phyloP scores from a whole-genome alignment of 2,888 invertebrate species.

The Nebria brevicollis region DNA sequence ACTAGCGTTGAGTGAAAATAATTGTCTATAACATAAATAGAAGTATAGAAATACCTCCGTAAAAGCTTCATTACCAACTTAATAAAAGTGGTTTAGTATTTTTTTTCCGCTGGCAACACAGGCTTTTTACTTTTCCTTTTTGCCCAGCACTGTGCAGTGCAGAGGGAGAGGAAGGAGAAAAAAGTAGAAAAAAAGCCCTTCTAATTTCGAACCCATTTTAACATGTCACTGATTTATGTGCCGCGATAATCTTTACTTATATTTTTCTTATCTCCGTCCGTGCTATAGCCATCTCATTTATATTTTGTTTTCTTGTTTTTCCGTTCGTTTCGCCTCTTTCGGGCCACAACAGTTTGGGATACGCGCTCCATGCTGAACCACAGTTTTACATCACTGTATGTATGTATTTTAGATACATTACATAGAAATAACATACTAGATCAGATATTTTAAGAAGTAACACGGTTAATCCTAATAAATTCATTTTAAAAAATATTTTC shows the following conservation, averaged over 20 bases:
- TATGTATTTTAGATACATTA: no score
- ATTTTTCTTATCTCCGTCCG: conserved; percentile 45
- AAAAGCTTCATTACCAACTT: conserved; percentile 1
- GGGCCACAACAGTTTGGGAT: not conserved
- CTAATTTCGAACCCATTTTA: conserved; percentile 47
- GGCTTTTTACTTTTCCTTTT: conserved; percentile 29
- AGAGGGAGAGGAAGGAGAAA: conserved; percentile 24
- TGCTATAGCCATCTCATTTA: conserved; percentile 47
- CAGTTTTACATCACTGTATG: not conserved
- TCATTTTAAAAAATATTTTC: no score
- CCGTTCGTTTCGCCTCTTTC: conserved; percentile 4
- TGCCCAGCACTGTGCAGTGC: conserved; percentile 18
- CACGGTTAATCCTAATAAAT: no score
- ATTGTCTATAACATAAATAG: not conserved
- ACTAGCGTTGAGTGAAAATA: not conserved
- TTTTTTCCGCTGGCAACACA: conserved; percentile 11
- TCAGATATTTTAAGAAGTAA: no score
- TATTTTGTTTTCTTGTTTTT: conserved; percentile 44
- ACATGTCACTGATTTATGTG: conserved; percentile 46
- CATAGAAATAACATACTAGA: no score
- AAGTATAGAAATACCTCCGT: not conserved
- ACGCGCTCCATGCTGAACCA: not conserved
- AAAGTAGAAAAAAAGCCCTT: conserved; percentile 31
- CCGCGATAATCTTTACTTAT: conserved; percentile 46
- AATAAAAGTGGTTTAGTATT: conserved; percentile 38